These are phyloP conservation scores for Drosophila nr. fundita DNA, from an alignment of 2,888 invertebrate species.

Conservation along the genomic window DNA sequence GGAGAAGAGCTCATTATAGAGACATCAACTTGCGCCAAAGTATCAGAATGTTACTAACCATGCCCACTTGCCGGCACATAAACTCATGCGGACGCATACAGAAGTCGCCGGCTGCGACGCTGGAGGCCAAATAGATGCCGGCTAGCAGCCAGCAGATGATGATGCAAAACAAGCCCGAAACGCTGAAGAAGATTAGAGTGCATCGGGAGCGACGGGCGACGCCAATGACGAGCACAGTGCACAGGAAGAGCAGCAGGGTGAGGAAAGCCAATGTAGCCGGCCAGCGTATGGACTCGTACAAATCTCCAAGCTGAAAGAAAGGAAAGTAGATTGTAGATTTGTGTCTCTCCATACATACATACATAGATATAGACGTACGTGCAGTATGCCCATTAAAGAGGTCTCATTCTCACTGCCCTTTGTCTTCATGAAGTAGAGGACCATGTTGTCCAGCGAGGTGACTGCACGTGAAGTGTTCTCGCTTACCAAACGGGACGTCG, in stretches of 20 bases:
- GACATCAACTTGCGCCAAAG: not conserved
- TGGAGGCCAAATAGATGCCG: conserved; percentile 93
- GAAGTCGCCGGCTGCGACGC: conserved; percentile 94
- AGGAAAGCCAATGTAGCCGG: conserved; percentile 85
- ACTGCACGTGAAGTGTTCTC: conserved; percentile 91
- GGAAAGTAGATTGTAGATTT: not conserved
- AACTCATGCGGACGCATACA: conserved; percentile 91
- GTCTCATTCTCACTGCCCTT: conserved; percentile 84
- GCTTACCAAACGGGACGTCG: conserved; percentile 89
- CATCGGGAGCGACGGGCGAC: conserved; percentile 89
- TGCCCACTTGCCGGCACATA: conserved; percentile 85
- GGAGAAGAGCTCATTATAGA: not conserved
- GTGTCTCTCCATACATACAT: not conserved
- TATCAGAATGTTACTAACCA: conserved; percentile 74
- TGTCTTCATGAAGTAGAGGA: conserved; percentile 85
- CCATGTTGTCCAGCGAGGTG: conserved; percentile 85
- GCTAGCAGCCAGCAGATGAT: conserved; percentile 92
- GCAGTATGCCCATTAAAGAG: conserved; percentile 83
- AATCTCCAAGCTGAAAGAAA: conserved; percentile 81
- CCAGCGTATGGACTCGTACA: conserved; percentile 85
- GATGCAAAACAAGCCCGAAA: conserved; percentile 88
- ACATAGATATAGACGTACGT: conserved; percentile 76
- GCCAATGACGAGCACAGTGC: conserved; percentile 85
- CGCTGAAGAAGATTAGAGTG: conserved; percentile 95
- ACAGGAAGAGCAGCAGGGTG: conserved; percentile 83